Conservation (phyloP, 2,888 invertebrate species). For the Pheosia tremula region DNA sequence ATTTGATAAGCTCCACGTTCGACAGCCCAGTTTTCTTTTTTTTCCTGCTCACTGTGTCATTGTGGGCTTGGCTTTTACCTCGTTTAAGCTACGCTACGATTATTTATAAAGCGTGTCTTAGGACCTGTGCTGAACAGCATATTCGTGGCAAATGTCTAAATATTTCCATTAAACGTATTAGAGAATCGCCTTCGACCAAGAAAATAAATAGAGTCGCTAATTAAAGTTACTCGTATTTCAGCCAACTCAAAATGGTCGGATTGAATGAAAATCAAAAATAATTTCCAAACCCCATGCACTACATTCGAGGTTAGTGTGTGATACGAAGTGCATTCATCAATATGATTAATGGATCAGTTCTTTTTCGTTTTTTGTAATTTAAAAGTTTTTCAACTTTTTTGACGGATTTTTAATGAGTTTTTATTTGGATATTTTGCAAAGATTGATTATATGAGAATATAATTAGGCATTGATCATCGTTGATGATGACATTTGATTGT, state of each 20-base stretch:
- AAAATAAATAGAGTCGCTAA: constrained; percentile 7
- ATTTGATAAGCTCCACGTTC: constrained; percentile 42
- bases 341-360: constrained; percentile 70
- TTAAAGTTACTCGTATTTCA: constrained; percentile 50
- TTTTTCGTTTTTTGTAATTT: constrained; percentile 59
- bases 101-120: not conserved
- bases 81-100: not conserved
- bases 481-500: constrained; percentile 38
- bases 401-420: constrained; percentile 58
- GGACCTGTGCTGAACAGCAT: no score
- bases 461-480: constrained; percentile 47
- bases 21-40: constrained; percentile 29
- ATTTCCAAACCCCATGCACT: constrained; percentile 43
- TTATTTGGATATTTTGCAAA: constrained; percentile 61
- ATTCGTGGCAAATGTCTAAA: no score
- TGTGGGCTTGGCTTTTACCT: not conserved
- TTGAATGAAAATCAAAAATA: constrained; percentile 55
- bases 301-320: constrained; percentile 52
- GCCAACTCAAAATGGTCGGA: constrained; percentile 50
- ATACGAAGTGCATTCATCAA: constrained; percentile 72
- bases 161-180: no score
- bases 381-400: constrained; percentile 53
- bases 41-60: constrained; percentile 10
- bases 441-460: constrained; percentile 59
- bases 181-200: no score